Evolutionary conservation across 2,113 vertebrate species (phyloP).

Genomic region (Urocolius indicus): DNA sequence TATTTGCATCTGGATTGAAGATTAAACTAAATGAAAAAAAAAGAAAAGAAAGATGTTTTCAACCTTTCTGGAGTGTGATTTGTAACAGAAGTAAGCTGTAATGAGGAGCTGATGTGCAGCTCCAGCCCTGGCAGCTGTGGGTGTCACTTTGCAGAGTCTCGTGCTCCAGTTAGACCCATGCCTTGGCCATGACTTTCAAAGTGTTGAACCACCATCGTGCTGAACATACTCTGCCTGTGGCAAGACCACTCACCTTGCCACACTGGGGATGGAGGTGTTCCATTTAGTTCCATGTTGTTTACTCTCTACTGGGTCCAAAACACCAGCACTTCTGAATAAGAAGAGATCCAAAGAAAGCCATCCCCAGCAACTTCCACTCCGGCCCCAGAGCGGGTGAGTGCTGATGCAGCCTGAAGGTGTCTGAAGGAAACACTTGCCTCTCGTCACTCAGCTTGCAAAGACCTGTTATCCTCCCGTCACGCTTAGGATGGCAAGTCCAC

Average conservation of each 20-base stretch:
- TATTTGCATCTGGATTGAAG: not conserved
- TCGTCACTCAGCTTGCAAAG: not conserved
- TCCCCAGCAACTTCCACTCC: not conserved
- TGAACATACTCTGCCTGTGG: not conserved
- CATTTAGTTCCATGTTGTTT: not conserved
- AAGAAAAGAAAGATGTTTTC: not conserved
- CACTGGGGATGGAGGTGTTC: not conserved
- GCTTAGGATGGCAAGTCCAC: not conserved
- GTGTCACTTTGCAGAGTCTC: not conserved
- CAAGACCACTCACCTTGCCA: not conserved
- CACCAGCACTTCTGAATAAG: not conserved
- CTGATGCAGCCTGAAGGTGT: not conserved
- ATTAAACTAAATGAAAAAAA: not conserved
- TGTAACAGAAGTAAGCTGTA: not conserved
- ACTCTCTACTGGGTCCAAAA: not conserved
- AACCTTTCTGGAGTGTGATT: not conserved
- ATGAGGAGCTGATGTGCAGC: not conserved
- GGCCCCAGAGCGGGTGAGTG: not conserved
- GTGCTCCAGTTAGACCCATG: not conserved
- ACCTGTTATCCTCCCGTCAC: not conserved
- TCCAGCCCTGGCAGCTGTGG: not conserved
- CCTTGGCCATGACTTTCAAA: not conserved
- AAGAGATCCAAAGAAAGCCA: not conserved
- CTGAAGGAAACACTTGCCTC: not conserved
- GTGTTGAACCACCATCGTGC: not conserved